Evolutionary conservation across 2,797 vertebrate species (phyloP), one percentile per base, ranked within the genome.

Genomic region (Gastrophryne carolinensis): DNA sequence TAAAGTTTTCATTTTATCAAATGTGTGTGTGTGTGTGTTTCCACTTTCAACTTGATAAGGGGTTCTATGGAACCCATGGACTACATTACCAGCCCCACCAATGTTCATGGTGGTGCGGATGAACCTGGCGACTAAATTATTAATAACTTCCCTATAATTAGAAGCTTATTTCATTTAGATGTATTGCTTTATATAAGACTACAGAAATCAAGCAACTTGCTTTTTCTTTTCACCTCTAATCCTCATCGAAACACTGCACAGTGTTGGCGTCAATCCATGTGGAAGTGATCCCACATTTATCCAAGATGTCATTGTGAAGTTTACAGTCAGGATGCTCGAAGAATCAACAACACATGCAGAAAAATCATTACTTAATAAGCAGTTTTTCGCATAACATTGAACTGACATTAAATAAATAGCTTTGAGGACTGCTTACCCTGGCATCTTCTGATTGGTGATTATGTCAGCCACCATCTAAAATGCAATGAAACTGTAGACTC

Each of bases 371-470:
- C 26, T 44, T 34, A 63, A 76, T 76, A 69, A 56, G 49, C 65
- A 61, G 29, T 58, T 68, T 63, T 69, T 71, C 52, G 34, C 32
- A 63, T 49, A 68, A 30, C 73, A 76, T 54, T 63, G 65, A 70
- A 69, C 44, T 76, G 73, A 76, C 65, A 69, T 69, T 76, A 63
- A 65, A 61, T 75, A 53, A 75, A 76, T 53, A 69, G 64, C 32
- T 9, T 69, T 54, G 21, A 32, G 54, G 21, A 62, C 53, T 44
- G 68, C 15, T 56, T 57, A 26, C 35, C 26, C 50, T 58, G 39
- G 26, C 15, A 74, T 57, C 34, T 47, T 66, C 62, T 74, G 52
- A 66, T 74, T 66, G 62, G 72, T 66, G 37, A 57, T 50, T 64
- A 63, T 56, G 61, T 64, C 71, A 44, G 61, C 19, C 61, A 57